Conservation (phyloP, 2,113 vertebrate genomes). For the Petromus typicus region DNA sequence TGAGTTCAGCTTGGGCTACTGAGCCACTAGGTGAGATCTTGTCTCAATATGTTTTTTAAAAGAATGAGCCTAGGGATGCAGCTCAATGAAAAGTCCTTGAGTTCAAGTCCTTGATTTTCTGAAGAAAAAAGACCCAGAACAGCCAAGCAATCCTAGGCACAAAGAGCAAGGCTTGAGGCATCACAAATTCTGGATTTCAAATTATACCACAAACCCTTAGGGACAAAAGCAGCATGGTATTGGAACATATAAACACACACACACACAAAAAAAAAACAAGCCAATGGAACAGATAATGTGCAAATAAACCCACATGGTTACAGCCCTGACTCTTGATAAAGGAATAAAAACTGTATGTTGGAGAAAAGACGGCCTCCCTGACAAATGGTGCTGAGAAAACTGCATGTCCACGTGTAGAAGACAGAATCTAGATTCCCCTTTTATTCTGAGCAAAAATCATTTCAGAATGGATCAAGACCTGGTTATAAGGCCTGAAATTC, state of each 20-base stretch:
- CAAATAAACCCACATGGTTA: neutral
- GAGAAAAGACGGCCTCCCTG: neutral
- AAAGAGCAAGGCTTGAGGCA: neutral
- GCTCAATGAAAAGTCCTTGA: neutral
- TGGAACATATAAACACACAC: neutral
- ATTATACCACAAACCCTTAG: neutral
- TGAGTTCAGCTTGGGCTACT: neutral
- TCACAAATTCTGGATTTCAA: neutral
- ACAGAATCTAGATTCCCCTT: neutral
- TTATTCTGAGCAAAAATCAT: neutral
- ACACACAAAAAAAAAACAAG: neutral
- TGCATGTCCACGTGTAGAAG: neutral
- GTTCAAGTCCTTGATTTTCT: neutral
- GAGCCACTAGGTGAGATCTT: neutral
- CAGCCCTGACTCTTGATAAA: neutral
- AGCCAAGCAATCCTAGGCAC: neutral
- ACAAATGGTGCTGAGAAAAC: neutral
- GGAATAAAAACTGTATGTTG: neutral
- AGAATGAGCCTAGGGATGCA: neutral
- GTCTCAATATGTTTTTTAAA: neutral
- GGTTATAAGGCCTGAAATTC: neutral
- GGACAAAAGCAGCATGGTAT: neutral
- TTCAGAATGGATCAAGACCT: neutral
- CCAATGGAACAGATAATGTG: neutral
- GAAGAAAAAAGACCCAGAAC: neutral